Conservation (phyloP, 2,113 vertebrate species). For the Varanus salvator region DNA sequence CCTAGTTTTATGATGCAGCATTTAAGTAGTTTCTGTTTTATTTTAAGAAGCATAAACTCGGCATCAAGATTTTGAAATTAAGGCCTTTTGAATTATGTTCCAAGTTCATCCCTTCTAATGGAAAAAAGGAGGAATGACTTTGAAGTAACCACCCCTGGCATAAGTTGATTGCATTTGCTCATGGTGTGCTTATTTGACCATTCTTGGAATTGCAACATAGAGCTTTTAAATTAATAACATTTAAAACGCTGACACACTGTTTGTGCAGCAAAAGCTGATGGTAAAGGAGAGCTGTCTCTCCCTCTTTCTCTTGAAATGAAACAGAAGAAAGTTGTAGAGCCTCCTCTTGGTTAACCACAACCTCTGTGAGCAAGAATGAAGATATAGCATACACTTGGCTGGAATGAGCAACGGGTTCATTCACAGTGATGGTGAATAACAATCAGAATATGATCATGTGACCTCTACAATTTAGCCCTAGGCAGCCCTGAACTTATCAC, state of each 20-base stretch:
- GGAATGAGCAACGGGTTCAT: constrained; percentile 49
- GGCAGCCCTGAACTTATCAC: background rate
- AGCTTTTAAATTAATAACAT: background rate
- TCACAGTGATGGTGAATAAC: constrained; percentile 26
- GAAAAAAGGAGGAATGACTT: background rate
- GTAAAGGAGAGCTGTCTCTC: background rate
- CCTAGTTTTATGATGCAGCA: background rate
- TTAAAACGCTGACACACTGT: background rate
- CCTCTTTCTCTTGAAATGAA: background rate
- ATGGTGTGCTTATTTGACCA: background rate
- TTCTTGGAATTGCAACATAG: background rate
- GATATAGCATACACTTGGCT: constrained; percentile 30
- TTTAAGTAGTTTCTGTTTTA: background rate
- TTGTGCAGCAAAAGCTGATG: background rate
- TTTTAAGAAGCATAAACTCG: fast-evolving
- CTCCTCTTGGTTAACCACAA: constrained; percentile 40
- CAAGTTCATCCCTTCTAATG: background rate
- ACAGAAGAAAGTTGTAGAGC: background rate
- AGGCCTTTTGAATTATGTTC: background rate
- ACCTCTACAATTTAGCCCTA: constrained; percentile 29
- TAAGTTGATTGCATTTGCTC: background rate
- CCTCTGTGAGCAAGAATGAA: constrained; percentile 50
- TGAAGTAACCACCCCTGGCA: fast-evolving
- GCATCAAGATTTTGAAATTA: background rate
- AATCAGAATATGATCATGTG: constrained; percentile 29